Evolutionary conservation across 1,140 invertebrate genomes (phyloP), one percentile per base, ranked within the genome.

Genomic region (Spodoptera frugiperda): DNA sequence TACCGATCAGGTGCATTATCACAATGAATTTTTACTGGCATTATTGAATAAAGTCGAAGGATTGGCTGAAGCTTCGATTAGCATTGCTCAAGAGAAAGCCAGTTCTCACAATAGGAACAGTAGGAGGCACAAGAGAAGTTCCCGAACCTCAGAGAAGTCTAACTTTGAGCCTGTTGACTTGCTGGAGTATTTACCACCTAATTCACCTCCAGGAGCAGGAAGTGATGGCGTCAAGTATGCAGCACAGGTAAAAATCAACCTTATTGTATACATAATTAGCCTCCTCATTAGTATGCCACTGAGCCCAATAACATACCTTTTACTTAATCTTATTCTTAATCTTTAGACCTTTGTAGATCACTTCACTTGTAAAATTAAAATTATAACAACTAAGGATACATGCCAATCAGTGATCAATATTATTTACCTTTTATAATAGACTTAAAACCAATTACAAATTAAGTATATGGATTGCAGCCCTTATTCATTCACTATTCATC

Each of bases 21-120:
- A 98, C 87, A 98, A 98, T 94, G 96, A 97, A 83, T 98, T 98
- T 88, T 92, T 98, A 6, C 87, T 98, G 9, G 97, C 97, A 10
- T 94, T 98, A 54, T 95, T 98, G 10, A 97, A 97, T 78, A 98
- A 93, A 84, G 91, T 98, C 14, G 96, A 97, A 86, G 95, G 95
- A 25, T 90, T 96, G 59, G 95, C 95, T 2, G 93, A 95, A 53
- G 90, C 94, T 8, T 95, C 96, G 39, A 95, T 96, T 53, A 89
- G 90, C 9, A 94, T 94, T 15, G 92, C 94, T 2, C 94, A 94
- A 81, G 90, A 94, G 77, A 95, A 94, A 85, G 87, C 87, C 9
- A 86, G 86, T 19, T 94, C 95, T 54, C 95, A 95, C 30, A 91
- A 95, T 19, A 94, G 94, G 74, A 92, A 95, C 48, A 94, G 92